A percentile compares a stretch with the other conserved stretches of the same genome.
These are phyloP conservation scores for Actinostola sp. DNA, from an alignment of 92 coral and sea anemone species.

Conservation along the genomic window DNA sequence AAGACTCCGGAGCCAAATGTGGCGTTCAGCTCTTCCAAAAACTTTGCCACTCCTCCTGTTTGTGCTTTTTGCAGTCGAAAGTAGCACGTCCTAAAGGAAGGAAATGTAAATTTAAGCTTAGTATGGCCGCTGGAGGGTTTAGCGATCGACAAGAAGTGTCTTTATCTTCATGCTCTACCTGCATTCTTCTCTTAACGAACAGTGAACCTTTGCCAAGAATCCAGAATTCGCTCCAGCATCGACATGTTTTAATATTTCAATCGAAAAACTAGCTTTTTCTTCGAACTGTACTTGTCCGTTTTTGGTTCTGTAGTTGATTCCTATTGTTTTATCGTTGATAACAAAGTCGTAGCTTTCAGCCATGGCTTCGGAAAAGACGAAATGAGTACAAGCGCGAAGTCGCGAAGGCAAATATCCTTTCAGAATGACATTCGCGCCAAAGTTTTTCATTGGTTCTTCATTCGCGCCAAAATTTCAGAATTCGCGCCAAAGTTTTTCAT, in stretches of 20 bases:
- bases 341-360: conserved; percentile 9
- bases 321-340: conserved; percentile 11
- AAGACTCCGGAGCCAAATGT: conserved; percentile 34
- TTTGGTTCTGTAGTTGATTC: neutral
- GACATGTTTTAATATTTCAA: conserved; percentile 22
- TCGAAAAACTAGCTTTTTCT: conserved; percentile 39
- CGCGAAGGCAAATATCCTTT: too few species aligned
- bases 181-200: conserved; percentile 26
- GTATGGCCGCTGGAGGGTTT: too few species aligned
- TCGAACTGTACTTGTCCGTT: conserved; percentile 2
- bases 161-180: conserved; percentile 10
- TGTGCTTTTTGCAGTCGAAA: conserved; percentile 19
- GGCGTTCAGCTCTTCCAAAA: conserved; percentile 29
- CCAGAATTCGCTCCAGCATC: conserved; percentile 39
- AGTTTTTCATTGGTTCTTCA: too few species aligned
- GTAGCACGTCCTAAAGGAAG: conserved; percentile 28
- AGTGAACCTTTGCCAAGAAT: conserved; percentile 19
- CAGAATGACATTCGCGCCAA: too few species aligned
- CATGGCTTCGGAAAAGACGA: too few species aligned
- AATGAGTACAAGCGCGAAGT: too few species aligned
- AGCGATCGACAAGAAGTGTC: neutral
- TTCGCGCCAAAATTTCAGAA: too few species aligned
- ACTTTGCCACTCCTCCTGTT: conserved; percentile 4
- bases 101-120: neutral
- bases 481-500: too few species aligned